These are phyloP conservation scores for Mesitornis unicolor DNA, from an alignment of 2,113 vertebrate genomes.

Conservation along the genomic window DNA sequence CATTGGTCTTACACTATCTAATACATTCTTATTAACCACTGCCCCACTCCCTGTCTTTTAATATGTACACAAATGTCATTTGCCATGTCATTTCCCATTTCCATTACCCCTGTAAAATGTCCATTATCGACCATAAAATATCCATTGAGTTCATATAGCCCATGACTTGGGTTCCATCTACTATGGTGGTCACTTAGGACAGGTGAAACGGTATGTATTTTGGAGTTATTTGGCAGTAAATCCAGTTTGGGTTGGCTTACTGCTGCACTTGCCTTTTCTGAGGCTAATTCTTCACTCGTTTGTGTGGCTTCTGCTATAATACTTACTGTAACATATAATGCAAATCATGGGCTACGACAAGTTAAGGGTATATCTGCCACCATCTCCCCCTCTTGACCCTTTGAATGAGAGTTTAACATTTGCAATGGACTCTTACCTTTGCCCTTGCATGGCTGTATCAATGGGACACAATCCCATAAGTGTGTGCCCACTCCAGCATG, in stretches of 20 bases:
- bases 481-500: background rate
- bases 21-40: background rate
- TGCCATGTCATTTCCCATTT: too few relatives aligned
- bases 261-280: background rate
- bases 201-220: background rate
- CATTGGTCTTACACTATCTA: background rate
- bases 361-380: background rate
- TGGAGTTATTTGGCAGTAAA: background rate
- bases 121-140: background rate
- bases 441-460: background rate
- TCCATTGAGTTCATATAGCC: background rate
- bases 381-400: background rate
- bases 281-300: background rate
- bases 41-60: background rate
- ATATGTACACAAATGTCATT: background rate
- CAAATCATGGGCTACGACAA: background rate
- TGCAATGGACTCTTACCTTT: background rate
- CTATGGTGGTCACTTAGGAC: background rate
- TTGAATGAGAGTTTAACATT: background rate
- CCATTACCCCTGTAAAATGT: background rate
- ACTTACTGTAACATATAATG: background rate
- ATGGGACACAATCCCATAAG: background rate
- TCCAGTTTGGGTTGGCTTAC: background rate
- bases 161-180: background rate
- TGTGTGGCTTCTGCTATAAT: background rate